phyloP scores from a whole-genome alignment of 92 coral and sea anemone species.

The Diadumene lineata region DNA sequence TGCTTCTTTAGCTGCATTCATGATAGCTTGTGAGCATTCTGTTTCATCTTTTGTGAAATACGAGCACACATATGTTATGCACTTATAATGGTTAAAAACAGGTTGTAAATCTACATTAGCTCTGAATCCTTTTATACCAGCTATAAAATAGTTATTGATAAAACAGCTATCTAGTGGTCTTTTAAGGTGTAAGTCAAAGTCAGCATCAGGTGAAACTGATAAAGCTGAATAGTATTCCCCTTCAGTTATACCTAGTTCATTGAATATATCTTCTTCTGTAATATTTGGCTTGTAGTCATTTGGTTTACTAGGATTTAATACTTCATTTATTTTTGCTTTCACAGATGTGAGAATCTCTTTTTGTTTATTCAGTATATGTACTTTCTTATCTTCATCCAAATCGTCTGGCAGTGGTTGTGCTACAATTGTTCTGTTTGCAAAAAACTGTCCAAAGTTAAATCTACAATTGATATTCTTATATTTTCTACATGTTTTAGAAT shows the following conservation, averaged over 20 bases:
- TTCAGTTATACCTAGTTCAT: constrained; percentile 46
- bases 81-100: no score
- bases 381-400: constrained; percentile 24
- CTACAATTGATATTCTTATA: constrained; percentile 30
- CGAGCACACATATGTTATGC: no score
- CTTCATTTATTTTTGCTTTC: constrained; percentile 42
- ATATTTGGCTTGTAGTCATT: constrained; percentile 25
- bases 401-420: constrained; percentile 39
- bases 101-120: no score
- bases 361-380: constrained; percentile 8
- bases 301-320: no score
- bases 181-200: constrained; percentile 67
- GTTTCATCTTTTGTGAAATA: no score
- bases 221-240: constrained; percentile 60
- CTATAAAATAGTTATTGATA: no score
- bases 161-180: no score
- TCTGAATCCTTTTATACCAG: no score
- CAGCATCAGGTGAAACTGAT: constrained; percentile 67
- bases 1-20: no score
- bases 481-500: constrained; percentile 37
- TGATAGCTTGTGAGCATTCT: no score
- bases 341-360: constrained; percentile 36
- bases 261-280: constrained; percentile 36
- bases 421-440: constrained; percentile 44
- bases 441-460: constrained; percentile 46